These are phyloP conservation scores for Hoplodrina ambigua DNA, from an alignment of 2,888 invertebrate species.

Conservation along the genomic window DNA sequence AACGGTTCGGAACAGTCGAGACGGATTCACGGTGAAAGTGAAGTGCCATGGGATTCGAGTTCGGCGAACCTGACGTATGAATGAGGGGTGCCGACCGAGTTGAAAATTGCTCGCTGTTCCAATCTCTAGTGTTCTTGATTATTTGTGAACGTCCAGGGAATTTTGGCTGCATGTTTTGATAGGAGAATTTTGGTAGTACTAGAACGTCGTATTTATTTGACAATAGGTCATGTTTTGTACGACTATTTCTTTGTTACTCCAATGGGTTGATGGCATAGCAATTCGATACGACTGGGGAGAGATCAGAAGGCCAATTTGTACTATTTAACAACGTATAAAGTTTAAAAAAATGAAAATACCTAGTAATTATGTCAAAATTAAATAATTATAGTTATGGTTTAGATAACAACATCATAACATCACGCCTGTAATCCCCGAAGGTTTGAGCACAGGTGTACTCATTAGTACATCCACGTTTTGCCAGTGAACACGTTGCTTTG, in stretches of 20 bases:
- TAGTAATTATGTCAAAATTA: too few species aligned
- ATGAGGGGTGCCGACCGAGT: constrained; percentile 48
- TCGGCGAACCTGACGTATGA: constrained; percentile 23
- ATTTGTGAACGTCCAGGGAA: constrained; percentile 27
- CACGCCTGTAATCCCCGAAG: too few species aligned
- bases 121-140: constrained; percentile 47
- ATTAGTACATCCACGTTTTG: too few species aligned
- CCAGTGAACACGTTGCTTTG: too few species aligned
- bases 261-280: too few species aligned
- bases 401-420: too few species aligned
- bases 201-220: not conserved
- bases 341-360: too few species aligned
- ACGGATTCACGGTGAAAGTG: constrained; percentile 5
- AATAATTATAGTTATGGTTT: too few species aligned
- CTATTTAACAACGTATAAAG: too few species aligned
- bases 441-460: too few species aligned
- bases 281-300: not conserved
- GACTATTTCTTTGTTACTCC: not conserved
- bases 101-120: constrained; percentile 49
- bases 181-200: not conserved
- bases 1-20: constrained; percentile 19
- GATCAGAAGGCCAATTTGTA: not conserved
- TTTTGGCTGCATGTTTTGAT: constrained; percentile 10
- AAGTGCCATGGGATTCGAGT: constrained; percentile 38
- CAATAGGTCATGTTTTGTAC: not conserved